phyloP scores from a whole-genome alignment of 2,888 invertebrate species.

The Tenthredo scrophulariae region DNA sequence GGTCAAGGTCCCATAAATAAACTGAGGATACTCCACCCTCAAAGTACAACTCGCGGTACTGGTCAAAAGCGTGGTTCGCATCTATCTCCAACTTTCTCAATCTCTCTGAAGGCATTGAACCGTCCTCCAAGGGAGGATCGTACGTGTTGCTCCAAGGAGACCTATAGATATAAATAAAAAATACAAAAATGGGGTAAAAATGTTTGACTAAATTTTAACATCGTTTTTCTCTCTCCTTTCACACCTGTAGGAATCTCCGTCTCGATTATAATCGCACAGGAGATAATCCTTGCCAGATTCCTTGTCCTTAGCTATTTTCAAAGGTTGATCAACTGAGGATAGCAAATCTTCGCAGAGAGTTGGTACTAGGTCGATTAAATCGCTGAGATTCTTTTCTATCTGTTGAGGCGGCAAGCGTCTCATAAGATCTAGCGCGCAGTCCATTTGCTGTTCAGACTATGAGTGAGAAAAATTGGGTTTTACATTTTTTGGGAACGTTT shows the following conservation, averaged over 20 bases:
- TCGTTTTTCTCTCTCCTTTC: not conserved
- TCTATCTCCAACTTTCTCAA: constrained; percentile 97
- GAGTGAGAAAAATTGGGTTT: not conserved
- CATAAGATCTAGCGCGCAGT: constrained; percentile 99
- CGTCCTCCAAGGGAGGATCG: constrained; percentile 98
- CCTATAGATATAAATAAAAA: constrained; percentile 76
- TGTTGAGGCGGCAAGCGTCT: constrained; percentile 99
- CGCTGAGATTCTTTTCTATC: constrained; percentile 98
- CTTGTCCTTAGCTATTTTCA: constrained; percentile 98
- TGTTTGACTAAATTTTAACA: constrained; percentile 5
- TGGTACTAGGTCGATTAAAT: constrained; percentile 98
- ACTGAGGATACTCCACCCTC: constrained; percentile 99
- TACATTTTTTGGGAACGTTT: not conserved
- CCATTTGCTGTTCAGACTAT: constrained; percentile 88
- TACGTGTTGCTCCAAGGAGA: constrained; percentile 99
- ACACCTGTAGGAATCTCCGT: constrained; percentile 97
- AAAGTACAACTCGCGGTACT: constrained; percentile 99
- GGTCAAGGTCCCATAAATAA: constrained; percentile 99
- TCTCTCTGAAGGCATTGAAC: constrained; percentile 98
- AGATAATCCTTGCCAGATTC: constrained; percentile 98
- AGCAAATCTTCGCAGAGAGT: constrained; percentile 97
- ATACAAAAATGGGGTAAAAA: not conserved
- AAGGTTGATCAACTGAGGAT: constrained; percentile 98
- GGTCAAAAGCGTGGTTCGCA: constrained; percentile 99
- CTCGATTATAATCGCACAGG: constrained; percentile 99